Base-by-base conservation (phyloP, 2,113 vertebrate genomes). In the Menura novaehollandiae region DNA sequence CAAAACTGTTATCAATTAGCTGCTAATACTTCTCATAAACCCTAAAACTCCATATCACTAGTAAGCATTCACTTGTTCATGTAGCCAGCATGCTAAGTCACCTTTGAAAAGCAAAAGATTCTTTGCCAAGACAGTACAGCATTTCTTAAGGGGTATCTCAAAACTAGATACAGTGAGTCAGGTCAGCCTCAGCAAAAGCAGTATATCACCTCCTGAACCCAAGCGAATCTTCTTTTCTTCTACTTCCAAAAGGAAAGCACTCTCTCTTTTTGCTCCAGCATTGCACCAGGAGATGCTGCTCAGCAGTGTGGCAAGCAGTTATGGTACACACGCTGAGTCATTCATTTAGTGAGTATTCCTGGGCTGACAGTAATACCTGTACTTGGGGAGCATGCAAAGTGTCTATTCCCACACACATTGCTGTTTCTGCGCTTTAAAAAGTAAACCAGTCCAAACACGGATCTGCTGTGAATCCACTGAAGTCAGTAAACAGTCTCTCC, bases 181-280 rank as follows among this genome's bases (percentile, higher is more conserved):
- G 5, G 22, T 41, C 46, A 90, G 49, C 44, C 17, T 17, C 11
- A 33, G 21, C 11, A 60, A 79, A 92, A 68, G 20, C 7, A 2
- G 27, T 24, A 7, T 9, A 44, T 44, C 0, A 0, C 20, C 6
- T 56, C 53, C 43, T 46, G n/a, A 80, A 68, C 19, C 19, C 39
- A 33, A 19, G 19, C 0, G 4, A 13, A 51, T 84, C 51, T 53
- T 33, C 4, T 43, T 68, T 75, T 41, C 18, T 62, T 59, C 28
- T 71, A 1, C 39, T 62, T 63, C 67, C 13, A 39, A 7, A 71
- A 66, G 23, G 46, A 71, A 53, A 21, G 2, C 12, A 5, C 4
- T 51, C 2, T 37, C 15, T 44, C 26, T 86, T 49, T 85, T 41
- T 59, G 16, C 26, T 74, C 22, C 11, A 30, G 14, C 7, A 8